Base-by-base conservation (phyloP, 2,888 invertebrate species). In the Drosophila putrida region DNA sequence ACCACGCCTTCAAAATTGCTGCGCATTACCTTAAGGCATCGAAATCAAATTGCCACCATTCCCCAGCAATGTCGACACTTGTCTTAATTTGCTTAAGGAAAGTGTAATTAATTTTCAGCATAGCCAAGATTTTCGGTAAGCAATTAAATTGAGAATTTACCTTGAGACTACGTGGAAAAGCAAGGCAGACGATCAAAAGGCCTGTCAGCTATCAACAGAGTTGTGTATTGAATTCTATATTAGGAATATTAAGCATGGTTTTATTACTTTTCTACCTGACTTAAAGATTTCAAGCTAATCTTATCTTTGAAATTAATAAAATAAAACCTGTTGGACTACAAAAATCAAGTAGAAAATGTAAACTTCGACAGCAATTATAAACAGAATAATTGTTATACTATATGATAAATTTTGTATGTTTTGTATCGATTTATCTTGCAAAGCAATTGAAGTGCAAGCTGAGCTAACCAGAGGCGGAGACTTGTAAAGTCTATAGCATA, bases 11-110 rank as follows among this genome's bases (percentile, higher is more conserved):
- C 6, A 11, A 33, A 43, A 35, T 36, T 57, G 63, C 70, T 63
- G 35, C 33, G 43, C 54, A 55, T 50, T 60, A 41, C 57, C 39
- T 2, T 5, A 27, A 11, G 57, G 54, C 54, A 41, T n/a, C 25
- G 10, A 53, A 44, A 57, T 53, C 15, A 49, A 78, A 74, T 78
- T 73, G 57, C 54, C 69, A 41, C 46, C 54, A 46, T 36, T 53
- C n/a, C 31, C 46, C 28, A 44, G 15, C 28, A 46, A 27, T 49
- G 33, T 27, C 46, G 53, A 41, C 46, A 67, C 63, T 69, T 61
- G 38, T 61, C 39, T 61, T 25, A 54, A 71, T 64, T 53, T 60
- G 50, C 53, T 38, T 59, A 50, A 46, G 61, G 11, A 46, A 59
- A 39, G 25, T 41, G 13, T 64, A 64, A 78, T 73, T 64, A 64